These are phyloP conservation scores for Champsocephalus gunnari DNA, from an alignment of 2,797 vertebrate genomes.

Conservation along the genomic window DNA sequence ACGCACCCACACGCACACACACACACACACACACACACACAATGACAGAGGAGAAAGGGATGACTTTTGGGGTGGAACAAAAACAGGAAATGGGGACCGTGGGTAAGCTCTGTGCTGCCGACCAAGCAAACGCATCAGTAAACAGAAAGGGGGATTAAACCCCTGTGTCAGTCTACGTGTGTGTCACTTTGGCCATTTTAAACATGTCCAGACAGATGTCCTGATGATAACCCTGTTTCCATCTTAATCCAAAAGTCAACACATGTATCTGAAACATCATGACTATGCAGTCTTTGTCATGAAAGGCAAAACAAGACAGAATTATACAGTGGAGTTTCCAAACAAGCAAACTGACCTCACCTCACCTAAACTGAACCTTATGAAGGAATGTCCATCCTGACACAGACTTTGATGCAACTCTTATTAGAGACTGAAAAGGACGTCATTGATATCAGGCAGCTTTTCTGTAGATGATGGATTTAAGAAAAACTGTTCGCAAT, in stretches of 20 bases:
- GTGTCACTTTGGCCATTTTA: conserved; percentile 26
- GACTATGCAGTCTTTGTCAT: neutral
- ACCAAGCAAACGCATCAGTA: conserved; percentile 75
- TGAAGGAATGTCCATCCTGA: neutral
- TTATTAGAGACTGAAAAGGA: neutral
- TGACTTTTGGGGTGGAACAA: conserved; percentile 69
- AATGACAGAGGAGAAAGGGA: conserved; percentile 57
- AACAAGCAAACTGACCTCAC: conserved; percentile 9
- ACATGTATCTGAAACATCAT: conserved; percentile 28
- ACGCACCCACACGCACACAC: conserved; percentile 42
- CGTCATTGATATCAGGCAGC: neutral
- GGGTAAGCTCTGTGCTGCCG: conserved; percentile 76
- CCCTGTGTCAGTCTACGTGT: conserved; percentile 26
- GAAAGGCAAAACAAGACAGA: conserved; percentile 34
- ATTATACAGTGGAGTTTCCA: conserved; percentile 8
- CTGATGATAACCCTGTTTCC: conserved; percentile 30
- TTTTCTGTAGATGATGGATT: neutral
- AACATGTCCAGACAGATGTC: conserved; percentile 39
- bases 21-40: conserved; percentile 45
- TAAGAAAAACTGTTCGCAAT: neutral
- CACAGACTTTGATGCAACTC: too few species aligned
- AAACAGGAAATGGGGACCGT: conserved; percentile 78
- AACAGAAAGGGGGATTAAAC: conserved; percentile 75
- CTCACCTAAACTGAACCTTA: neutral
- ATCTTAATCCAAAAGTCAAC: conserved; percentile 56